Conservation (phyloP, 2,113 vertebrate genomes). For the Petaurus breviceps region DNA sequence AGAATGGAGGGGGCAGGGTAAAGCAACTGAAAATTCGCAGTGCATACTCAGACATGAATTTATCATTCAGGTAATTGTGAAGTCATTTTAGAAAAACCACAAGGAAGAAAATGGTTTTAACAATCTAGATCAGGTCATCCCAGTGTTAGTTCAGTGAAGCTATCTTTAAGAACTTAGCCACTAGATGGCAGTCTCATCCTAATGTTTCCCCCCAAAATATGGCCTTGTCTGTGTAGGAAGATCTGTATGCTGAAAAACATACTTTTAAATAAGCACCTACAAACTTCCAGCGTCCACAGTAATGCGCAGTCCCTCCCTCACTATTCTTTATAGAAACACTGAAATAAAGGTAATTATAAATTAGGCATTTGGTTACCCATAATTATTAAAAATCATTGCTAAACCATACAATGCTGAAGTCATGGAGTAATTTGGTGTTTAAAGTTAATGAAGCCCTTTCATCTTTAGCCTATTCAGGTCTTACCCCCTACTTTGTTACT, state of each 20-base stretch:
- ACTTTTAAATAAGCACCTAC: neutral
- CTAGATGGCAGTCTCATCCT: conserved; percentile 66
- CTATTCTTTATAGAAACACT: conserved; percentile 54
- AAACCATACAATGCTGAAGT: conserved; percentile 26
- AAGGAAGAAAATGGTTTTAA: neutral
- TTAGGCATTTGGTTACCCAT: conserved; percentile 51
- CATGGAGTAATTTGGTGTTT: conserved; percentile 60
- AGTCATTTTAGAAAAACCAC: neutral
- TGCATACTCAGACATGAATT: neutral
- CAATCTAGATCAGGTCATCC: neutral
- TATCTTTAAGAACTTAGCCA: conserved; percentile 10
- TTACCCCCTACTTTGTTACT: conserved; percentile 22
- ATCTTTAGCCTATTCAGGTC: conserved; percentile 39
- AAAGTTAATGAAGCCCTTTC: conserved; percentile 71
- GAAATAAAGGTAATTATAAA: conserved; percentile 62
- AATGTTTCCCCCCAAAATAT: neutral
- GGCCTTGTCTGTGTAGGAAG: conserved; percentile 15
- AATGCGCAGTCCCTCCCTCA: conserved; percentile 24
- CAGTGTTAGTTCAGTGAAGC: neutral
- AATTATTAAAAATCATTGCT: conserved; percentile 68
- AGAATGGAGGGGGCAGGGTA: neutral
- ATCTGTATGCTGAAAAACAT: neutral
- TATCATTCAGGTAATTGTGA: neutral
- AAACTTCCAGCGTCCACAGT: neutral
- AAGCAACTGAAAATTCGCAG: neutral